Evolutionary conservation across 2,113 vertebrate species (phyloP), one percentile per base, ranked within the genome.

Genomic region (Balaeniceps rex): DNA sequence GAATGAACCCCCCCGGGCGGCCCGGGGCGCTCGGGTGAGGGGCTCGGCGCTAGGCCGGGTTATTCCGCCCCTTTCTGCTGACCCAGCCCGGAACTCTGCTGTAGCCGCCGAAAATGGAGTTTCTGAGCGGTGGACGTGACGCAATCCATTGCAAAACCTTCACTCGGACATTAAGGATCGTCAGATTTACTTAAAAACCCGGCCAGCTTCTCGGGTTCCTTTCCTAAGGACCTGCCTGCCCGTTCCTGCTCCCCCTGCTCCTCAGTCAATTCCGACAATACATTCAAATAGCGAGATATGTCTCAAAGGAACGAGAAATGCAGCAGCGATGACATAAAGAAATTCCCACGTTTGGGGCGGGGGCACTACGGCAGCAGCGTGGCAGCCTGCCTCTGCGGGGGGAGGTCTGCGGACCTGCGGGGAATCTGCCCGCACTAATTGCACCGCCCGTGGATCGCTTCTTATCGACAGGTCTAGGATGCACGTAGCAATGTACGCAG

Each of bases 401-500:
- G 7, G 3, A 15, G 47, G 52, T 19, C 29, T 29, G 69, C 25
- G 58, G 21, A 7, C 7, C 60, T 31, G 64, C 6, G 10, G 55
- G 51, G 12, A 19, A 19, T 14, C 49, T 12, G 11, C 44, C 85
- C 7, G 16, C 29, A 4, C 16, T 42, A 5, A 24, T 10, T 18
- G 61, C 69, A 19, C 34, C 34, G n/a, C 64, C 29, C 3, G 26
- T 5, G 55, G 23, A 31, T 24, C 40, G 4, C 17, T 12, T 18
- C 49, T 25, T 34, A 47, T 9, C 13, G 8, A 5, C 34, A 5
- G 19, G 3, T 7, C 26, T 33, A 2, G 36, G 49, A 16, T 2
- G 81, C 63, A 1, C 3, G 10, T 1, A 49, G 57, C 66, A 11
- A 15, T 0, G 29, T 10, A 1, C 0, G 63, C 77, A 5, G 63